A percentile compares a stretch with the other conserved stretches of the same genome.
Evolutionary conservation across 2,888 invertebrate genomes (phyloP).

Genomic region (Lumbricus terrestris): DNA sequence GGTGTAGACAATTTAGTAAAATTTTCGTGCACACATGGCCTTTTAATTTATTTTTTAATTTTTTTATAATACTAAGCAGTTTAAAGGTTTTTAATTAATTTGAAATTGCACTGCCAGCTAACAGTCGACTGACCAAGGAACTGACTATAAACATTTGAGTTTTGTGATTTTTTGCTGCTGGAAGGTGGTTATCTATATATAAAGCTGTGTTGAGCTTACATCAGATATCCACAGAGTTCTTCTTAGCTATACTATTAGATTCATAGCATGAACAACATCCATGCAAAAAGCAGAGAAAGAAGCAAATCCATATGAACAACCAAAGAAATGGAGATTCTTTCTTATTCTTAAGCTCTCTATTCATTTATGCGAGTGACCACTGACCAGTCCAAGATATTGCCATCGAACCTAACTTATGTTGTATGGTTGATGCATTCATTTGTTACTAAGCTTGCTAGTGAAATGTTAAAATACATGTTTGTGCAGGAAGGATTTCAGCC

Average conservation of each 20-base stretch:
- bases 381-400: too few species aligned
- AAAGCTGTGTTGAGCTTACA: background rate
- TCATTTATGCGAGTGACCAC: background rate
- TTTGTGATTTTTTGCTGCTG: background rate
- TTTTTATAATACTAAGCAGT: background rate
- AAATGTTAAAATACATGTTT: background rate
- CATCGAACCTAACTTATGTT: too few species aligned
- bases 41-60: background rate
- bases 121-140: background rate
- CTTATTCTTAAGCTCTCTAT: background rate
- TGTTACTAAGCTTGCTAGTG: background rate
- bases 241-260: background rate
- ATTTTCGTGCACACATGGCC: background rate
- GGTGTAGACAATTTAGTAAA: background rate
- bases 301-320: background rate
- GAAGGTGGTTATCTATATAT: background rate
- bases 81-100: background rate
- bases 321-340: too few species aligned
- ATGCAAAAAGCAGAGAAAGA: too few species aligned
- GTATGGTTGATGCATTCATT: background rate
- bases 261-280: background rate
- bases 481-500: background rate
- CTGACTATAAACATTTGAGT: background rate
- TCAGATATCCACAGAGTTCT: background rate
- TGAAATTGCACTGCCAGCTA: background rate